Percentiles rank a stretch among this genome's conserved stretches.
Conservation (phyloP, 2,888 invertebrate species). For the Drepana falcataria region DNA sequence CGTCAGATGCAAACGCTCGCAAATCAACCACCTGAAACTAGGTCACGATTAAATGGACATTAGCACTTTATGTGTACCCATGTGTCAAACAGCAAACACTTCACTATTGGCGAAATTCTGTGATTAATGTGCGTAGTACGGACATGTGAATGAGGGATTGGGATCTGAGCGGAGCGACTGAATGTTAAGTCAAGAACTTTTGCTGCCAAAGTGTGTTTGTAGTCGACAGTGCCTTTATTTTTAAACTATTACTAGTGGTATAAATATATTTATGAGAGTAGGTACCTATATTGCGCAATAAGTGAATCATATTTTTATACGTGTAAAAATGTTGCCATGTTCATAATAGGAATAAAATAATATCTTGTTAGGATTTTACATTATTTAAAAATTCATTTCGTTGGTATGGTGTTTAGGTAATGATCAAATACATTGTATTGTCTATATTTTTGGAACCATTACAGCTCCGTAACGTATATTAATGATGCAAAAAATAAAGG, state of each 20-base stretch:
- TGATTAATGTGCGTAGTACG: slow-evolving; percentile 61
- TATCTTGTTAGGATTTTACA: slow-evolving; percentile 37
- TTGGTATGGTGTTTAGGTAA: slow-evolving; percentile 22
- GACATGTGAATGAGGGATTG: slow-evolving; percentile 41
- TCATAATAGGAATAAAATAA: slow-evolving; percentile 60
- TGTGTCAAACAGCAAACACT: slow-evolving; percentile 69
- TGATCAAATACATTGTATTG: slow-evolving; percentile 19
- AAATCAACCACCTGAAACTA: slow-evolving; percentile 69
- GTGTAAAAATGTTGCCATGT: slow-evolving; percentile 77
- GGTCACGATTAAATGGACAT: slow-evolving; percentile 39
- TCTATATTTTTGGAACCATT: slow-evolving; percentile 11
- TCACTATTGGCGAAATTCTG: slow-evolving; percentile 74
- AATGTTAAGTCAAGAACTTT: slow-evolving; percentile 58
- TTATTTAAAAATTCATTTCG: slow-evolving; percentile 23
- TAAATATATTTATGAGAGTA: slow-evolving; percentile 68
- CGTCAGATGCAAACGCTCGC: slow-evolving; percentile 57
- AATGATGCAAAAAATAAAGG: slow-evolving; percentile 17
- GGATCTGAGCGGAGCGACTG: slow-evolving; percentile 42
- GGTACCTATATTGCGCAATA: slow-evolving; percentile 54
- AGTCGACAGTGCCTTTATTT: slow-evolving; percentile 78
- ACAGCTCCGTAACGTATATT: slow-evolving; percentile 13
- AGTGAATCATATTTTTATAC: slow-evolving; percentile 74
- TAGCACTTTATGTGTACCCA: slow-evolving; percentile 52
- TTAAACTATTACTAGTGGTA: slow-evolving; percentile 57
- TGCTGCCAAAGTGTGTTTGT: slow-evolving; percentile 80